These are phyloP conservation scores for Struthidea cinerea DNA, from an alignment of 2,113 vertebrate genomes.

Conservation along the genomic window DNA sequence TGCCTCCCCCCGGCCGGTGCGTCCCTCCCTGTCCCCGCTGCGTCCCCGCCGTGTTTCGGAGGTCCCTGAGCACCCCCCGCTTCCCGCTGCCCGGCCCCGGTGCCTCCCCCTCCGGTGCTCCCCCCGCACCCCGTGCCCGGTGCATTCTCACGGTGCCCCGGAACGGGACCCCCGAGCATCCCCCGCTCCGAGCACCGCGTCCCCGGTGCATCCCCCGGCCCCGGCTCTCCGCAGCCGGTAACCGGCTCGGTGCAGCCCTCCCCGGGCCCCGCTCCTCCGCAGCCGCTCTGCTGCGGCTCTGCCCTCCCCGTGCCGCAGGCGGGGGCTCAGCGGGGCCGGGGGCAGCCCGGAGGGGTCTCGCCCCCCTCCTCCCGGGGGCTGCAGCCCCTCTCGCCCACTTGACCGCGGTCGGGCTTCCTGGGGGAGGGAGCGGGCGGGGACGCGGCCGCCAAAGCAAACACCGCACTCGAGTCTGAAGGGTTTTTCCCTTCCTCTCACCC, in stretches of 20 bases:
- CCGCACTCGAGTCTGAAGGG: not conserved
- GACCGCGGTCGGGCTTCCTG: not conserved
- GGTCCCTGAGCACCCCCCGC: not conserved
- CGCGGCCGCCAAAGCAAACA: constrained; percentile 32
- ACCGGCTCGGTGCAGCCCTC: not conserved
- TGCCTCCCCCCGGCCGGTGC: not conserved
- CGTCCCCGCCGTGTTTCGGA: not conserved
- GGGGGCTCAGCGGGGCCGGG: not conserved
- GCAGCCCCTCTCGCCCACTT: not conserved
- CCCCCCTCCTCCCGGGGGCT: not conserved
- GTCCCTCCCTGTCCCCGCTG: not conserved
- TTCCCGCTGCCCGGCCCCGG: not conserved
- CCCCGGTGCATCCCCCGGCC: not conserved
- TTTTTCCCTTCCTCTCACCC: constrained; percentile 4
- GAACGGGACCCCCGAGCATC: not conserved
- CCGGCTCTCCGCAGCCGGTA: no score
- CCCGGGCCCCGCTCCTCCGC: not conserved
- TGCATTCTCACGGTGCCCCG: not conserved
- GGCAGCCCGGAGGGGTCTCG: not conserved
- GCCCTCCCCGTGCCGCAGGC: not conserved
- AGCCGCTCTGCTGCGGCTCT: not conserved
- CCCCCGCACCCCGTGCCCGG: not conserved
- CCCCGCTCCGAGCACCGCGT: not conserved
- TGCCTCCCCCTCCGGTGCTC: not conserved
- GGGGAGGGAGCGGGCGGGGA: not conserved